Percentiles rank a stretch among this genome's conserved stretches.
Conservation (phyloP, 2,113 vertebrate genomes). For the Heterocephalus glaber region DNA sequence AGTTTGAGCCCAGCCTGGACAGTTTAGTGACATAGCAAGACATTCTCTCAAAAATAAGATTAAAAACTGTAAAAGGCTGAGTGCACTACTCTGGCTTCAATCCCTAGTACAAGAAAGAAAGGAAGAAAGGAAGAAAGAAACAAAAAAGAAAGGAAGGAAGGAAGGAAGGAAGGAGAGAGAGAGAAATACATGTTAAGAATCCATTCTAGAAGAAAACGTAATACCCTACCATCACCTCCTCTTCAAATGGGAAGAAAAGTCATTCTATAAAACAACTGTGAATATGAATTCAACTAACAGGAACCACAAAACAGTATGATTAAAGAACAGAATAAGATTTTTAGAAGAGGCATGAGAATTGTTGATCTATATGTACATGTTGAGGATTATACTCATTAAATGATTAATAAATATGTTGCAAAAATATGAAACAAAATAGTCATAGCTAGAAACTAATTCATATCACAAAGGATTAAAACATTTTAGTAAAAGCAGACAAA, state of each 20-base stretch:
- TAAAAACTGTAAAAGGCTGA: background rate
- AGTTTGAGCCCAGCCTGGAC: background rate
- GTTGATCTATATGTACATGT: background rate
- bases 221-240: too few relatives aligned
- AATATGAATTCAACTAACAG: background rate
- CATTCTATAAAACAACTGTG: background rate
- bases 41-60: background rate
- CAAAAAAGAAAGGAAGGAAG: background rate
- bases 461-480: background rate
- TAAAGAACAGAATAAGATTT: background rate
- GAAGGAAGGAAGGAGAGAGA: background rate
- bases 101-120: background rate
- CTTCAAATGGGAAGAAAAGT: background rate
- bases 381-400: background rate
- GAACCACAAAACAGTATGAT: background rate
- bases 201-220: background rate
- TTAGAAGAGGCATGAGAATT: background rate
- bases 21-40: background rate
- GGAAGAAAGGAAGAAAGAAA: too few relatives aligned
- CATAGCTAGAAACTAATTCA: background rate
- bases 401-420: background rate
- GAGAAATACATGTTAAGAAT: background rate
- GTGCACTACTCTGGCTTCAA: background rate
- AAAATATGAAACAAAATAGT: background rate
- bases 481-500: background rate